Evolutionary conservation across 2,113 vertebrate genomes (phyloP), one percentile per base, ranked within the genome.

Genomic region (Pituophis catenifer): DNA sequence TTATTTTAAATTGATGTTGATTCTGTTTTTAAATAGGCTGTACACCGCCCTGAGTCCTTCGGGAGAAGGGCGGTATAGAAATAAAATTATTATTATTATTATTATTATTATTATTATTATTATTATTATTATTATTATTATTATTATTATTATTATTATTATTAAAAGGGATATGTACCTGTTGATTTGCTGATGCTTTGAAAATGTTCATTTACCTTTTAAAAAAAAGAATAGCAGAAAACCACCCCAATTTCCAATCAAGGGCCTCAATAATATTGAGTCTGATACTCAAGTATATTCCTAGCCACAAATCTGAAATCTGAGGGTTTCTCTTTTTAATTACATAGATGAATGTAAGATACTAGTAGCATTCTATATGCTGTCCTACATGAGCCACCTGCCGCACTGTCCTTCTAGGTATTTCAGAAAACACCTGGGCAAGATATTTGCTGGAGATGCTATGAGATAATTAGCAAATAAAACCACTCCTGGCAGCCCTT

Each of bases 371-470:
- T 93, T 95, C 75, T 92, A 21, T 90, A 93, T 52, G 52, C 91
- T 91, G 92, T 89, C 92, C 81, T 97, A 96, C 95, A 95, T 55
- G 94, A 96, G 94, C 97, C 75, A 98, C 97, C 97, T 97, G 97
- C 96, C 96, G 88, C 90, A 93, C 4, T 96, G 97, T 92, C 96
- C 97, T 96, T 95, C 95, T 62, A 96, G 95, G 95, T 95, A 95
- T 96, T 97, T 96, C 95, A 95, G 94, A 95, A 97, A 98, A 96
- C 97, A 98, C 97, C 97, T 97, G 97, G 97, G 94, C 97, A 98
- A 97, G 97, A 95, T 96, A 93, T 96, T 97, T 97, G 97, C 95
- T 95, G 95, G 88, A 95, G 95, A 94, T 94, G 86, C 95, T 94
- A 97, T 94, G 94, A 95, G 92, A 93, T 97, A 97, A 98, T 97